phyloP scores from a whole-genome alignment of 1,140 invertebrate species.

The Oryzaephilus surinamensis region DNA sequence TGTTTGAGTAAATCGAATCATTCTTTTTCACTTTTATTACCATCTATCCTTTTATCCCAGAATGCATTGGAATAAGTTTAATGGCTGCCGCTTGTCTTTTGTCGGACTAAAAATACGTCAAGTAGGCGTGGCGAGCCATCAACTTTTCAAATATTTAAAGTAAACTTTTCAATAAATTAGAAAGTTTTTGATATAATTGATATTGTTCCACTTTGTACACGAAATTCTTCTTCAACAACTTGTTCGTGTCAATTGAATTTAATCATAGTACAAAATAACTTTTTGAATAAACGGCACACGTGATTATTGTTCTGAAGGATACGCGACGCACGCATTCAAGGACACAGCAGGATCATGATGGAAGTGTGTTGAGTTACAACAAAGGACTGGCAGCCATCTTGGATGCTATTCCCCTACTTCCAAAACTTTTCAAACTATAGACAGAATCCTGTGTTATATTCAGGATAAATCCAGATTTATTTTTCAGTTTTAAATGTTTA shows the following conservation, averaged over 20 bases:
- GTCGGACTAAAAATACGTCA: conserved; percentile 20
- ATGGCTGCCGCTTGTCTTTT: conserved; percentile 32
- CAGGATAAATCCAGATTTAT: conserved; percentile 18
- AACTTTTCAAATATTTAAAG: background rate
- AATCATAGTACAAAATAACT: no score
- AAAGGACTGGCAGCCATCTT: conserved; percentile 31
- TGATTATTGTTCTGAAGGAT: no score
- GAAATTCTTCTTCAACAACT: no score
- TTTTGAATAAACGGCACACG: no score
- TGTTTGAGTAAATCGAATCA: no score
- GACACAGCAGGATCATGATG: conserved; percentile 9
- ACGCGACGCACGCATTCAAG: no score
- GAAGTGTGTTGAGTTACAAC: conserved; percentile 5
- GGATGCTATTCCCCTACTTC: conserved; percentile 23
- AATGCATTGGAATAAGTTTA: conserved; percentile 29
- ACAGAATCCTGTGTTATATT: no score
- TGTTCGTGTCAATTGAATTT: no score
- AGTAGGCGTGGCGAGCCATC: conserved; percentile 22
- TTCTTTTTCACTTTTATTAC: no score
- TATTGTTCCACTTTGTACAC: no score
- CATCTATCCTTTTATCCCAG: conserved; percentile 17
- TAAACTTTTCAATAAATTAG: background rate
- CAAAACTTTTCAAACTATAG: conserved; percentile 1
- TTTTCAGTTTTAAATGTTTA: conserved; percentile 20
- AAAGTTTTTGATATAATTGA: no score